A percentile compares a stretch with the other conserved stretches of the same genome.
Conservation (phyloP, 2,113 vertebrate genomes). For the Lutjanus erythropterus region DNA sequence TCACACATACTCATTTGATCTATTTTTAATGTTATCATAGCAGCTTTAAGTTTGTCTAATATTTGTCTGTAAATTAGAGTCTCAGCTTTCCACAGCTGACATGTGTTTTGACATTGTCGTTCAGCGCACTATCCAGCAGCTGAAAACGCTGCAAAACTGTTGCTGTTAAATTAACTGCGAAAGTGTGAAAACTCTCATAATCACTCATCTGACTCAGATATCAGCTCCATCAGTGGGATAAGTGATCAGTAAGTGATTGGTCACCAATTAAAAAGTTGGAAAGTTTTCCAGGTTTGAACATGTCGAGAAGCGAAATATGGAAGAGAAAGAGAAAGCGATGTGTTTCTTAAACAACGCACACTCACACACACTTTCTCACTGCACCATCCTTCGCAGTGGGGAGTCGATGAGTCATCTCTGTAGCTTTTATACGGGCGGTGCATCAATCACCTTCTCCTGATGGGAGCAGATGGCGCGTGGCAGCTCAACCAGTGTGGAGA, state of each 20-base stretch:
- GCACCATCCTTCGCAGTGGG: background rate
- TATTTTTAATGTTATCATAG: background rate
- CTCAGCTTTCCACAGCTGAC: background rate
- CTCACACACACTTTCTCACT: slow-evolving; percentile 21
- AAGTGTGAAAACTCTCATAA: no score
- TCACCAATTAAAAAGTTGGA: background rate
- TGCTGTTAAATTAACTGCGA: no score
- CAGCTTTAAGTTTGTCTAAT: background rate
- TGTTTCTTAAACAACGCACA: slow-evolving; percentile 27
- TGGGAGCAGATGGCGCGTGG: slow-evolving; percentile 68
- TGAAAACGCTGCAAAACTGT: background rate
- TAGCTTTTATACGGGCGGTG: slow-evolving; percentile 39
- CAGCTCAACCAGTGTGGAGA: slow-evolving; percentile 18
- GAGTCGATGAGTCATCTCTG: slow-evolving; percentile 64
- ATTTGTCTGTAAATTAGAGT: no score
- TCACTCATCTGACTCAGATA: background rate
- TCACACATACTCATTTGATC: no score
- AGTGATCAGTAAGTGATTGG: background rate
- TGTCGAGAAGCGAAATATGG: background rate
- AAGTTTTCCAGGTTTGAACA: background rate
- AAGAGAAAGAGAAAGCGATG: background rate
- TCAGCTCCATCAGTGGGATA: background rate
- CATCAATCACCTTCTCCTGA: slow-evolving; percentile 65
- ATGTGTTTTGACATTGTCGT: background rate
- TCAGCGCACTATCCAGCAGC: background rate